Evolutionary conservation across 2,113 vertebrate genomes (phyloP).

Genomic region (Chrysochloris asiatica): DNA sequence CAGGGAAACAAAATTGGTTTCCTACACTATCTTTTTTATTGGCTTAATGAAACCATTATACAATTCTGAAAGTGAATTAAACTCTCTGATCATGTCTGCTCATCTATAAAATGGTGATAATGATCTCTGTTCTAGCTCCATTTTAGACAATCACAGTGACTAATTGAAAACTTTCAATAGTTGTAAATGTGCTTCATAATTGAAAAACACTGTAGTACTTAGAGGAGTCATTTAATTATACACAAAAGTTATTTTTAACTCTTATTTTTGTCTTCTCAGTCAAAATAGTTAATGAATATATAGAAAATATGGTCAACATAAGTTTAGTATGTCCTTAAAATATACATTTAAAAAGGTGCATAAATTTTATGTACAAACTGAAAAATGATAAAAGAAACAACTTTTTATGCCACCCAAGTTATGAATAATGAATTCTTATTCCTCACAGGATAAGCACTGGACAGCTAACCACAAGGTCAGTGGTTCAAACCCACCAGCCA

Average conservation of each 20-base stretch:
- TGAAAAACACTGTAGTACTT: background rate
- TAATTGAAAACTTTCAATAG: background rate
- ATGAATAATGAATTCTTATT: background rate
- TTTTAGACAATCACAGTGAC: background rate
- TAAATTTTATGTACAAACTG: background rate
- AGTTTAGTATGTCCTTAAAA: no score
- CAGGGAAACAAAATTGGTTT: background rate
- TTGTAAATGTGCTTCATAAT: background rate
- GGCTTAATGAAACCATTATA: background rate
- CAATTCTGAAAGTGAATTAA: no score
- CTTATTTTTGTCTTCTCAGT: background rate
- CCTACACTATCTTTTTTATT: background rate
- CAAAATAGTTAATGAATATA: background rate
- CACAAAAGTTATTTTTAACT: background rate
- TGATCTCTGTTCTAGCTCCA: background rate
- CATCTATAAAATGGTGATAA: background rate
- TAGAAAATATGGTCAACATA: no score
- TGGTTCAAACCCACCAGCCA: no score
- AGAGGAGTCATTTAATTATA: background rate
- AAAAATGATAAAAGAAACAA: background rate
- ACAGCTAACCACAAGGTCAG: no score
- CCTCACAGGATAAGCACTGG: background rate
- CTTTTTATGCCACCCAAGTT: background rate
- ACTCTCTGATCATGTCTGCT: no score
- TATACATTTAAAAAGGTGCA: no score